Evolutionary conservation across 2,797 vertebrate species (phyloP).

Genomic region (Lepus oiostolus): DNA sequence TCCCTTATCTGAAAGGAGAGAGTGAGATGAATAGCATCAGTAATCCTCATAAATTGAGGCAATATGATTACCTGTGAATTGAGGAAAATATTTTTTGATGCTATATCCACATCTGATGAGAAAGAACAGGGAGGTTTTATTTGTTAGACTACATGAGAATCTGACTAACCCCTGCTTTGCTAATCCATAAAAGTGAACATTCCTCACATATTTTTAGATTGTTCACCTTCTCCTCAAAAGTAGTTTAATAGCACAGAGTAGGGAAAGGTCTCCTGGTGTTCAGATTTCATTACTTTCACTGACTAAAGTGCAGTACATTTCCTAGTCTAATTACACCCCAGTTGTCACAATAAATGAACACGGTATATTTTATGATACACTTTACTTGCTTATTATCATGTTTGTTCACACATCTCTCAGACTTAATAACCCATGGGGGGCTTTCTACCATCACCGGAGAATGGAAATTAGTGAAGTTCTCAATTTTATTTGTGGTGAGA

Average conservation of each 20-base stretch:
- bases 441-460: conserved; percentile 67
- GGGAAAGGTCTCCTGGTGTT: conserved; percentile 79
- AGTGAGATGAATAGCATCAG: neutral
- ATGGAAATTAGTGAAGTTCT: conserved; percentile 77
- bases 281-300: conserved; percentile 78
- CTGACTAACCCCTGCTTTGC: neutral
- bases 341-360: conserved; percentile 84
- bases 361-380: conserved; percentile 78
- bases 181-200: conserved; percentile 65
- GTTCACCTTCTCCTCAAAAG: conserved; percentile 75
- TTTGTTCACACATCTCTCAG: conserved; percentile 82
- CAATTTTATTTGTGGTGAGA: conserved; percentile 61
- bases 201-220: conserved; percentile 65
- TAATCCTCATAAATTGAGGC: conserved; percentile 15
- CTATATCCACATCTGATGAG: conserved; percentile 46
- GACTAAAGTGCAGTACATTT: conserved; percentile 79
- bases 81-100: conserved; percentile 4
- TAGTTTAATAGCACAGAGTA: conserved; percentile 70
- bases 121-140: conserved; percentile 17
- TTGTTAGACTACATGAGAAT: conserved; percentile 29
- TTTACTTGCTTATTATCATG: conserved; percentile 82
- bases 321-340: conserved; percentile 78
- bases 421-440: conserved; percentile 76
- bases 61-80: conserved; percentile 52
- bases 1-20: conserved; percentile 64